Evolutionary conservation across 2,113 vertebrate species (phyloP), one percentile per base, ranked within the genome.

Genomic region (Lepus timidus): DNA sequence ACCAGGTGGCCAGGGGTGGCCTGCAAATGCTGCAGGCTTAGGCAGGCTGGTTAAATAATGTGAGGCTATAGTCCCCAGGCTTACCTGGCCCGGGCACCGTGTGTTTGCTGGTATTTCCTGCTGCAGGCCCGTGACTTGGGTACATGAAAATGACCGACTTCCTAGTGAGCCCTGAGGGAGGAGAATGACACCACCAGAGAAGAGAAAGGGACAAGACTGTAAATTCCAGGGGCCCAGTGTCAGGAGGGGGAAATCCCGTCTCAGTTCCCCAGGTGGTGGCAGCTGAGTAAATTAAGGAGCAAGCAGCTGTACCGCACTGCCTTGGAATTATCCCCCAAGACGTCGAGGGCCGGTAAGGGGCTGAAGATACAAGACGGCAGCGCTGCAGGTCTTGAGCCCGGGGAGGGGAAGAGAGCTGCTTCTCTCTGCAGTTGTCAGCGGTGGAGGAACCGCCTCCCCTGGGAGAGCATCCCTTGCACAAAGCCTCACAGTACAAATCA

Each of bases 251-350:
- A 91, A 95, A 97, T 31, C 36, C 94, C 9, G 0, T 74, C 82
- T 95, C 85, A 95, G 96, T 90, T 96, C 90, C 92, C 94, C 94
- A 95, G 97, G 96, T 88, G 96, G 94, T 88, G 67, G 92, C 95
- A 96, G 95, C 95, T 95, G 96, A 95, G 96, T 95, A 96, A 97
- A 97, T 96, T 85, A 95, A 79, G 96, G 79, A 62, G 78, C 75
- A 83, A 95, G 96, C 97, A 96, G 96, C 96, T 96, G 95, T 85
- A 86, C 86, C 29, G 31, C 93, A 96, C 95, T 95, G 83, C 85
- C 39, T 61, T 80, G 95, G 94, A 95, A 96, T 97, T 96, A 96
- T 96, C 76, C 74, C 85, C 39, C 14, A 39, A 82, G 94, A 94
- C 88, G 94, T 94, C 78, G 44, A 44, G 85, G 80, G 90, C 94